Percentiles rank a stretch among this genome's conserved stretches.
These are phyloP conservation scores for Synanthedon andrenaeformis DNA, from an alignment of 2,888 invertebrate genomes.

Conservation along the genomic window DNA sequence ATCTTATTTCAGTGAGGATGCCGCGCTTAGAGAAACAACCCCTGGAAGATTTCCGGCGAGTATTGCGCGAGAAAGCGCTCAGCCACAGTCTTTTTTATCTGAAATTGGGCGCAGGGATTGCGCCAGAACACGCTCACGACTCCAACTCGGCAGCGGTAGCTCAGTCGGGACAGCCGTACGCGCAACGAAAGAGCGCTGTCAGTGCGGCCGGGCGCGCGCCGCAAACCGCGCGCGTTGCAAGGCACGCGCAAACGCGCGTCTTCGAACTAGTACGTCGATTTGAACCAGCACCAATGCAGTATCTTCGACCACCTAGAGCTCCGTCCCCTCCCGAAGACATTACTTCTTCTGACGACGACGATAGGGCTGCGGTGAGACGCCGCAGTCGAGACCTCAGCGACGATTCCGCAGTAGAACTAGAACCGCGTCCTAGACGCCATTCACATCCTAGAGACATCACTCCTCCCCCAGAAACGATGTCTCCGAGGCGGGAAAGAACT, in stretches of 20 bases:
- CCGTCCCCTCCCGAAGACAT: slow-evolving; percentile 54
- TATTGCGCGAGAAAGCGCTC: slow-evolving; percentile 61
- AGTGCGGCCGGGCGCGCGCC: slow-evolving; percentile 52
- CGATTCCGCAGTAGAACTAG: slow-evolving; percentile 69
- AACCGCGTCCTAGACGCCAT: slow-evolving; percentile 54
- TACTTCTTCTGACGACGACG: slow-evolving; percentile 61
- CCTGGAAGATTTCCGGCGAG: slow-evolving; percentile 59
- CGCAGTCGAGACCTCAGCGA: slow-evolving; percentile 60
- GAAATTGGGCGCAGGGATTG: slow-evolving; percentile 50
- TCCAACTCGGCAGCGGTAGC: slow-evolving; percentile 9
- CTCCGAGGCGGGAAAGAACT: slow-evolving; percentile 51
- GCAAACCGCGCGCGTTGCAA: slow-evolving; percentile 42
- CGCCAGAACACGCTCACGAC: slow-evolving; percentile 26
- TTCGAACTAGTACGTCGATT: slow-evolving; percentile 55
- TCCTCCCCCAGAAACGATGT: slow-evolving; percentile 51
- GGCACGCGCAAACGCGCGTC: slow-evolving; percentile 53
- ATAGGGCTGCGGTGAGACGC: slow-evolving; percentile 54
- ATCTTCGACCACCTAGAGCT: slow-evolving; percentile 54
- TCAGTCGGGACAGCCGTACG: slow-evolving; percentile 9
- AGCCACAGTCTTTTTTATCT: slow-evolving; percentile 63
- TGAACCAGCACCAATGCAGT: slow-evolving; percentile 62
- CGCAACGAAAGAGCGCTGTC: slow-evolving; percentile 24
- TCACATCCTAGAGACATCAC: slow-evolving; percentile 54
- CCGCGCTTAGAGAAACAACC: slow-evolving; percentile 49
- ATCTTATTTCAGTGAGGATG: slow-evolving; percentile 29